phyloP scores from a whole-genome alignment of 1,140 invertebrate species.

The Cyclargus thomasi region DNA sequence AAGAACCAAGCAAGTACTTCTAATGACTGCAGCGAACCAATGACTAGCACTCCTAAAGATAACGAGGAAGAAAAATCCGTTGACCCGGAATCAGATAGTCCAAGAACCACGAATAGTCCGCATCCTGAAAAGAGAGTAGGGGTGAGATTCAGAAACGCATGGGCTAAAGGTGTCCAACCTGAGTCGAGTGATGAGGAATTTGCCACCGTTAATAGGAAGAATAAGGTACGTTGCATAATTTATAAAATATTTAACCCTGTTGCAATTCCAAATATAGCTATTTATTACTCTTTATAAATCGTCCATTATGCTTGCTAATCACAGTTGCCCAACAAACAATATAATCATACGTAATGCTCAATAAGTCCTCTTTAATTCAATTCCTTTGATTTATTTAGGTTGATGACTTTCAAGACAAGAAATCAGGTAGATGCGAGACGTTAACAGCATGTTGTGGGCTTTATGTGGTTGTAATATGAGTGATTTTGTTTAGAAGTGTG shows the following conservation, averaged over 20 bases:
- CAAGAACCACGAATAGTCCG: constrained; percentile 43
- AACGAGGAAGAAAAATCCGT: constrained; percentile 58
- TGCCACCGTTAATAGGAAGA: constrained; percentile 45
- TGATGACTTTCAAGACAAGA: constrained; percentile 5
- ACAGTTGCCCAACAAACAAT: too few relatives aligned
- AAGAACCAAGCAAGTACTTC: constrained; percentile 24
- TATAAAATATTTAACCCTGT: constrained; percentile 16
- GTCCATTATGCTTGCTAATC: too few relatives aligned
- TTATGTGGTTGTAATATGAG: constrained; percentile 2
- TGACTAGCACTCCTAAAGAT: constrained; percentile 25
- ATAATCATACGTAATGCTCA: too few relatives aligned
- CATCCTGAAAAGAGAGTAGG: constrained; percentile 47
- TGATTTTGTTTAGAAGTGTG: constrained; percentile 60
- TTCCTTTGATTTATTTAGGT: neutral
- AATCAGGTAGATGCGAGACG: neutral
- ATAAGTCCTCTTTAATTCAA: neutral
- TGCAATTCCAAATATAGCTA: constrained; percentile 5
- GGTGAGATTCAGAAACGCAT: constrained; percentile 61
- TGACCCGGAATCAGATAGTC: constrained; percentile 53
- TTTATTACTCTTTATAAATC: too few relatives aligned
- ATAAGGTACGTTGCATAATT: constrained; percentile 44
- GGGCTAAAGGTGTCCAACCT: constrained; percentile 51
- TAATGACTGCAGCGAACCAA: constrained; percentile 14
- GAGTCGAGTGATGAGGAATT: constrained; percentile 59
- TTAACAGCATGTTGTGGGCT: constrained; percentile 9